A percentile compares a stretch with the other conserved stretches of the same genome.
phyloP scores from a whole-genome alignment of 1,140 invertebrate genomes.

The Maconellicoccus hirsutus region DNA sequence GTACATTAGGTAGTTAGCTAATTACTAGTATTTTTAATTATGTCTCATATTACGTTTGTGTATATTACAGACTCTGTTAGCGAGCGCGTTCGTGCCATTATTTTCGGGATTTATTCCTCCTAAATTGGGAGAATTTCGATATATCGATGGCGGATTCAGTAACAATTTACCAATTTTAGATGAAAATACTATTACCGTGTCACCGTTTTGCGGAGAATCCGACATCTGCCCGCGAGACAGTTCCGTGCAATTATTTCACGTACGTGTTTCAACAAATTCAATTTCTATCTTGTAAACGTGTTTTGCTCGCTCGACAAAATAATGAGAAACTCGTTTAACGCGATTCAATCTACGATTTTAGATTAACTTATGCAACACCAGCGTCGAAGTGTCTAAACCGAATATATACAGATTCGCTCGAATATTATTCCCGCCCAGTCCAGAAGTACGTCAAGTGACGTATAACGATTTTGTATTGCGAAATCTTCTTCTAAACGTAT shows the following conservation, averaged over 20 bases:
- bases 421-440: conserved; percentile 88
- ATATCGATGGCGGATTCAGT: conserved; percentile 94
- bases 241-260: conserved; percentile 71
- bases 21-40: too few relatives aligned
- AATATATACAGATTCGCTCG: conserved; percentile 63
- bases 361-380: not conserved
- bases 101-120: conserved; percentile 92
- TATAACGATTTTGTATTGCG: too few relatives aligned
- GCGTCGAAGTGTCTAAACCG: not conserved
- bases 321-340: too few relatives aligned
- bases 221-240: conserved; percentile 94
- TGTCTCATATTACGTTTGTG: too few relatives aligned
- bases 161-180: conserved; percentile 90
- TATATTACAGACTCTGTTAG: conserved; percentile 64
- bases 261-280: conserved; percentile 36
- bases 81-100: conserved; percentile 88
- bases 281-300: too few relatives aligned
- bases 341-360: not conserved
- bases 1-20: too few relatives aligned
- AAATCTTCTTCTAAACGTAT: too few relatives aligned
- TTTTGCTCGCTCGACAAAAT: too few relatives aligned
- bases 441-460: conserved; percentile 54
- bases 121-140: conserved; percentile 73
- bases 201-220: conserved; percentile 93
- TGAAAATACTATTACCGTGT: conserved; percentile 91